A percentile compares a stretch with the other conserved stretches of the same genome.
Evolutionary conservation across 1,140 invertebrate species (phyloP).

Genomic region (Pogonomyrmex californicus): DNA sequence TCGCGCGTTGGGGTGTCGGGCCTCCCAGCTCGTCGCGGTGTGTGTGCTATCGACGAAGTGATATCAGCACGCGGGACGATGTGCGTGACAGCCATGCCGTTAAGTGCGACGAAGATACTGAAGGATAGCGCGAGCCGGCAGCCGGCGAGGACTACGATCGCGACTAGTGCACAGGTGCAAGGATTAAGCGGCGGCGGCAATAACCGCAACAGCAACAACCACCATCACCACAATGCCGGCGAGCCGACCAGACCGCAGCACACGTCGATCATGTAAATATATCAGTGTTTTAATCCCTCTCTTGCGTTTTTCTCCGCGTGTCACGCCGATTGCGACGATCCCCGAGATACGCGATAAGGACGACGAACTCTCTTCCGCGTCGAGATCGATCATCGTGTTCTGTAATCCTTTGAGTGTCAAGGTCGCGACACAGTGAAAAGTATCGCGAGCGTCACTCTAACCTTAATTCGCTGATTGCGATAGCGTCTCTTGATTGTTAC

Average conservation of each 20-base stretch:
- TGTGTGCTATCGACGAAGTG: constrained; percentile 62
- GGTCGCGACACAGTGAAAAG: constrained; percentile 47
- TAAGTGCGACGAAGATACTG: constrained; percentile 84
- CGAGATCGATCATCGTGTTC: constrained; percentile 45
- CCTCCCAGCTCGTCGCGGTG: constrained; percentile 51
- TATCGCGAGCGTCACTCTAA: constrained; percentile 31
- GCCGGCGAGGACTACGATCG: constrained; percentile 77
- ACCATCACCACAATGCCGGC: constrained; percentile 63
- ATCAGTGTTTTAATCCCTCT: constrained; percentile 11
- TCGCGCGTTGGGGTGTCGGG: constrained; percentile 6
- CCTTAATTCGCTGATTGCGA: background rate
- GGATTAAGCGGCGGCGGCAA: constrained; percentile 71
- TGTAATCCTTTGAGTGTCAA: constrained; percentile 57
- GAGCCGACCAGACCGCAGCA: constrained; percentile 80
- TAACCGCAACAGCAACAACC: constrained; percentile 49
- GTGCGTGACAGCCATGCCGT: constrained; percentile 83
- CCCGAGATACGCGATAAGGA: constrained; percentile 6
- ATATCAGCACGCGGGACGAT: constrained; percentile 76
- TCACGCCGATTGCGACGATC: background rate
- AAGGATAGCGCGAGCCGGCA: constrained; percentile 80
- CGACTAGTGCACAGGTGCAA: constrained; percentile 79
- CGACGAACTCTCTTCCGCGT: constrained; percentile 38
- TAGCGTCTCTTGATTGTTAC: background rate
- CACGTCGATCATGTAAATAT: constrained; percentile 86
- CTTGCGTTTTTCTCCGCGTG: background rate